Evolutionary conservation across 2,113 vertebrate genomes (phyloP), one percentile per base, ranked within the genome.

Genomic region (Erinaceus europaeus): DNA sequence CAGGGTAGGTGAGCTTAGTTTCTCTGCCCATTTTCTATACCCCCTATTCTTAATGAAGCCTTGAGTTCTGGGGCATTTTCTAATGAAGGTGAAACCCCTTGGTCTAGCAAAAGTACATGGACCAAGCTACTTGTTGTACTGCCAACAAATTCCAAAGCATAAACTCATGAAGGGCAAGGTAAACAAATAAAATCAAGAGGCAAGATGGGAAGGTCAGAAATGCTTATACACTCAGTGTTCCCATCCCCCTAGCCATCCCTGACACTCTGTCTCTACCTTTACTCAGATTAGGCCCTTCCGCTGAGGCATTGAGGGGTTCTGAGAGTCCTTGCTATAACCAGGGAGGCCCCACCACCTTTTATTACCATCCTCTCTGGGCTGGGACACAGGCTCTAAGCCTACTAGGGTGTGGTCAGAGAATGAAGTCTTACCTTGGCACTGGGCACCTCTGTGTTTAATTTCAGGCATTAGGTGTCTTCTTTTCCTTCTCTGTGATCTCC

Each of bases 171-270:
- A 55, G 12, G 42, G 15, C 5, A 36, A 13, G 44, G 29, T 44
- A 21, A 9, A 52, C 21, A 6, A 17, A 18, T 4, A 2, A 11
- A 4, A 7, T 18, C 11, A 25, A 72, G 44, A 29, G 72, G 38
- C 0, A 10, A 27, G 36, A 17, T 1, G 25, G 23, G 20, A 27
- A 5, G 62, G 11, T 2, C 3, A 29, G 46, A 9, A 48, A 15
- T 48, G 46, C 15, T 48, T 15, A 15, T 15, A 11, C 46, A 9
- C 46, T 48, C 52, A 53, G 13, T 53, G 13, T 18, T 12, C 14
- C 52, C 13, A 53, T 5, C 14, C 52, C 17, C 52, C 46, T 59
- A 9, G 2, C 20, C 53, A 9, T 55, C 21, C 25, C 55, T 29
- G 23, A 5, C 29, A 27, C 23, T 7, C 25, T 57, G 25, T 57